These are phyloP conservation scores for Leucopsar rothschildi DNA, from an alignment of 2,113 vertebrate genomes.

Conservation along the genomic window DNA sequence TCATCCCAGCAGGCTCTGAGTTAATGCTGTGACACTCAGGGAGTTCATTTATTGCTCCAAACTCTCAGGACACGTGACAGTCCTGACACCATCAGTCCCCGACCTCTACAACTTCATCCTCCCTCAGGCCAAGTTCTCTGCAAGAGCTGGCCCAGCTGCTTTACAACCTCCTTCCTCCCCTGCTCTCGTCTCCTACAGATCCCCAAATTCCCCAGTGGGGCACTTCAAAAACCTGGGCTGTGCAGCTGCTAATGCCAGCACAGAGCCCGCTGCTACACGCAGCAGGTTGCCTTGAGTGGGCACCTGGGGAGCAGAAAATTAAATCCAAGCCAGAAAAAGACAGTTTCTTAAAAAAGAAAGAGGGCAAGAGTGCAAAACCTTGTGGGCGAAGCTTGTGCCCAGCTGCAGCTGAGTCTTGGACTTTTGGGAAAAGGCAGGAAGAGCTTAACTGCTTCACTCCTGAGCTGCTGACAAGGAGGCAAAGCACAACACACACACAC, in stretches of 20 bases:
- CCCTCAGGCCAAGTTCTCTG: background rate
- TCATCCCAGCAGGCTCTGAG: background rate
- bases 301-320: slow-evolving; percentile 40
- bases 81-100: background rate
- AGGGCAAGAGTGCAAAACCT: slow-evolving; percentile 57
- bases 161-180: background rate
- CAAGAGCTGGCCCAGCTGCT: slow-evolving; percentile 30
- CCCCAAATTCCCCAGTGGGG: background rate
- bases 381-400: background rate
- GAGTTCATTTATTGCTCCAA: background rate
- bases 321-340: slow-evolving; percentile 45
- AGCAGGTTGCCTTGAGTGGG: slow-evolving; percentile 21
- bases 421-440: background rate
- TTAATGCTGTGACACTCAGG: background rate
- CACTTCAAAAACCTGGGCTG: background rate
- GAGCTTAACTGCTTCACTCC: slow-evolving; percentile 8
- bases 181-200: background rate
- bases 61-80: background rate
- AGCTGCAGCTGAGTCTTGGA: slow-evolving; percentile 35
- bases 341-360: slow-evolving; percentile 57
- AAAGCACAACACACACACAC: background rate
- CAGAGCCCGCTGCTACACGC: background rate
- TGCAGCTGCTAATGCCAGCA: background rate
- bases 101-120: background rate
- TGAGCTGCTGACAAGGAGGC: background rate